Base-by-base conservation (phyloP, 2,797 vertebrate genomes). In the Naso thynnoides region DNA sequence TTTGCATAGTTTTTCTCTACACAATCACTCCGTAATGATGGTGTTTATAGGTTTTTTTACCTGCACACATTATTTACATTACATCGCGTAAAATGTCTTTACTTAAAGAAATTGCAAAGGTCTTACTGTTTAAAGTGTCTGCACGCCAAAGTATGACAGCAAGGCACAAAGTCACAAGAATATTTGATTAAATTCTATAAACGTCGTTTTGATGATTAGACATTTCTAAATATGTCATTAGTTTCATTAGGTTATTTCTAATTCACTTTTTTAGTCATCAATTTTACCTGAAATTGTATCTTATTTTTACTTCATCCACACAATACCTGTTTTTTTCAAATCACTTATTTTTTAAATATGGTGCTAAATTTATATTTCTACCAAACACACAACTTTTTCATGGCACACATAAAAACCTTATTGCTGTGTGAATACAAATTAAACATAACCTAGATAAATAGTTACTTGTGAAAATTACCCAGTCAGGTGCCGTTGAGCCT, bases 151-250 rank as follows among this genome's bases (percentile, higher is more conserved):
- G 66, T 53, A 48, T 19, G 50, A n/a, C 55, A 53, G 69, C 31
- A 57, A 57, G n/a, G n/a, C 45, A 45, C 60, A 78, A 50, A 69
- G 23, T n/a, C n/a, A 4, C 42, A 19, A 65, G 11, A 36, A 16
- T 44, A 82, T 80, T 78, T 13, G 26, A 72, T 54, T 38, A 21
- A 60, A 58, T 44, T 58, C 8, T 41, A 1, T 27, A 53, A 8
- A 39, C 16, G 44, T 59, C 6, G 50, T 21, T 33, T 33, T 39
- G 57, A 42, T 62, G 48, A 76, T 55, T 44, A 48, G 21, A 42
- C 18, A 21, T 3, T 47, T 39, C 4, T 26, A 63, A 57, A 49
- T 23, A 38, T 56, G 39, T 24, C 16, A 15, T 26, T 8, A 8
- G 10, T 18, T 44, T 47, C 10, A 21, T 33, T 31, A 36, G 13